These are phyloP conservation scores for Geranospiza caerulescens DNA, from an alignment of 2,797 vertebrate genomes.

Conservation along the genomic window DNA sequence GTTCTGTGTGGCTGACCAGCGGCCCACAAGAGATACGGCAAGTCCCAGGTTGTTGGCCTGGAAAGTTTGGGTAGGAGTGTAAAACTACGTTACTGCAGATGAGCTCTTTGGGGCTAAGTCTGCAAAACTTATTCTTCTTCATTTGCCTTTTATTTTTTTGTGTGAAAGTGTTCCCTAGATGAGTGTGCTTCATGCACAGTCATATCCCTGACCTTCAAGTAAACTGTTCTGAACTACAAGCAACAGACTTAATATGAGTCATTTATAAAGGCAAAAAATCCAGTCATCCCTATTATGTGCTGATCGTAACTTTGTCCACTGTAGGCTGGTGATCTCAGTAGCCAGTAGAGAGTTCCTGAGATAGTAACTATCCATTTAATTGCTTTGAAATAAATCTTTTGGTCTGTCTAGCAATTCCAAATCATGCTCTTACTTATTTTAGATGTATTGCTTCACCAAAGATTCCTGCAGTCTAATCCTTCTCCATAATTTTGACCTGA, in stretches of 20 bases:
- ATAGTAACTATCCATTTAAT: conserved; percentile 1
- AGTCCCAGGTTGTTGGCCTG: not conserved
- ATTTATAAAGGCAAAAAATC: conserved; percentile 48
- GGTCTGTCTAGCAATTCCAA: not conserved
- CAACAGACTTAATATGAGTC: conserved; percentile 21
- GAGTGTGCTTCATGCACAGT: conserved; percentile 3
- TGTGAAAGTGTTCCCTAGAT: not conserved
- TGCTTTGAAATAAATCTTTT: not conserved
- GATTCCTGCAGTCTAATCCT: not conserved
- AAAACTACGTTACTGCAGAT: not conserved
- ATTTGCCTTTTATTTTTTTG: not conserved
- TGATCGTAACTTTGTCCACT: not conserved
- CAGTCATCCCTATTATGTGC: conserved; percentile 1
- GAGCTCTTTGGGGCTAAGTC: not conserved
- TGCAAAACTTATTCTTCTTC: not conserved
- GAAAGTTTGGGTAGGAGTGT: not conserved
- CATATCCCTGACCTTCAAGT: conserved; percentile 41
- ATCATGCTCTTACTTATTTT: not conserved
- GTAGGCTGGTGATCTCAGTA: not conserved
- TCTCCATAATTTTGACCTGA: not conserved
- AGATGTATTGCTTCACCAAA: not conserved
- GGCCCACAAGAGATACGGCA: not conserved
- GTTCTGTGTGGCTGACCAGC: not conserved
- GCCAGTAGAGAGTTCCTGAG: not conserved
- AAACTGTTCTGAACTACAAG: conserved; percentile 49